Conservation (phyloP, 2,797 vertebrate genomes). For the Phoeniculus purpureus region DNA sequence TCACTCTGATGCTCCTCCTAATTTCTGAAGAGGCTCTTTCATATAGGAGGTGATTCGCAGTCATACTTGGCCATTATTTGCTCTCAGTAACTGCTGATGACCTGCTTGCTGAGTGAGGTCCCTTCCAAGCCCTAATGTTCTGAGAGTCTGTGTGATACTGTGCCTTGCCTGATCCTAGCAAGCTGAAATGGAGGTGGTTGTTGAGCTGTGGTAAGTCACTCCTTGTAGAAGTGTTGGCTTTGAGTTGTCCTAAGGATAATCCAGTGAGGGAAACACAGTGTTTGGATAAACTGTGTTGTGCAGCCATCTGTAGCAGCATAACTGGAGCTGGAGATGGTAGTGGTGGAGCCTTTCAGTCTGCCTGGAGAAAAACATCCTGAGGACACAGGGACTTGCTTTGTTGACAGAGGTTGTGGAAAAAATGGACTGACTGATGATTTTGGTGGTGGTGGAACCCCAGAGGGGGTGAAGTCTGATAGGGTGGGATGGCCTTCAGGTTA, state of each 20-base stretch:
- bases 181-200: not conserved
- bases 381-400: not conserved
- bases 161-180: not conserved
- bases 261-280: not conserved
- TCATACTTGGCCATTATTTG: fast-evolving
- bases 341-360: not conserved
- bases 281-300: not conserved
- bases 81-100: not conserved
- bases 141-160: not conserved
- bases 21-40: not conserved
- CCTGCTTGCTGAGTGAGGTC: not conserved
- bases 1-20: too few relatives aligned
- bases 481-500: not conserved
- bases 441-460: not conserved
- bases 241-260: not conserved
- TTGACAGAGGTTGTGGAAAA: not conserved
- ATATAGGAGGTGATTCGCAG: not conserved
- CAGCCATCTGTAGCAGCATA: not conserved
- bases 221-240: not conserved
- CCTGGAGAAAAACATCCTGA: not conserved
- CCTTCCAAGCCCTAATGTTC: too few relatives aligned
- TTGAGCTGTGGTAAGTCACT: not conserved
- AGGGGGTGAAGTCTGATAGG: not conserved
- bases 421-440: not conserved
- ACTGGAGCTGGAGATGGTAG: not conserved